Percentiles rank a stretch among this genome's conserved stretches.
These are phyloP conservation scores for Tuberolachnus salignus DNA, from an alignment of 2,888 invertebrate genomes.

Conservation along the genomic window DNA sequence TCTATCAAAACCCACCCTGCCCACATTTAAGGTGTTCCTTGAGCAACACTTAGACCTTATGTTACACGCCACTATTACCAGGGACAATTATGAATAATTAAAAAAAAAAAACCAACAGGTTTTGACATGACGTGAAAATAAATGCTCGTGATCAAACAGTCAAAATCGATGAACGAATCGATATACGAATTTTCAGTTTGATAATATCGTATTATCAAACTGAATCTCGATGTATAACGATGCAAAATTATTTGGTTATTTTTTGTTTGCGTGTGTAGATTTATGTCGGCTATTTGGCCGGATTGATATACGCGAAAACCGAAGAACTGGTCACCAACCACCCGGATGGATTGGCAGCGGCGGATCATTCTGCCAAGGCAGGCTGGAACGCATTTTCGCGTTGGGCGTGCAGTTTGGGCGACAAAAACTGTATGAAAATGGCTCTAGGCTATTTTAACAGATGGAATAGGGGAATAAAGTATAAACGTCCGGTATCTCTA, in stretches of 20 bases:
- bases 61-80: too few relatives aligned
- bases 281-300: conserved; percentile 25
- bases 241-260: too few relatives aligned
- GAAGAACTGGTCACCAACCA: background rate
- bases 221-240: too few relatives aligned
- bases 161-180: too few relatives aligned
- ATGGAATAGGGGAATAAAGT: conserved; percentile 24
- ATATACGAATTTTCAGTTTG: too few relatives aligned
- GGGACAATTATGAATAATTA: too few relatives aligned
- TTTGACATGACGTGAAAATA: too few relatives aligned
- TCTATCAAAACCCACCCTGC: too few relatives aligned
- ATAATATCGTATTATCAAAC: too few relatives aligned
- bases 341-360: background rate
- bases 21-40: too few relatives aligned
- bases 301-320: conserved; percentile 6
- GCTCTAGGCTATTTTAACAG: background rate
- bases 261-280: background rate
- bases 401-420: conserved; percentile 34
- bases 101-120: background rate
- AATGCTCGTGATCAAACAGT: too few relatives aligned
- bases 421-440: background rate
- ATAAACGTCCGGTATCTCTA: background rate
- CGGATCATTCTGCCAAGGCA: conserved; percentile 8
- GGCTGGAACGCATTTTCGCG: conserved; percentile 35
- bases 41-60: too few relatives aligned